Evolutionary conservation across 2,113 vertebrate species (phyloP), one percentile per base, ranked within the genome.

Genomic region (Tauraco erythrolophus): DNA sequence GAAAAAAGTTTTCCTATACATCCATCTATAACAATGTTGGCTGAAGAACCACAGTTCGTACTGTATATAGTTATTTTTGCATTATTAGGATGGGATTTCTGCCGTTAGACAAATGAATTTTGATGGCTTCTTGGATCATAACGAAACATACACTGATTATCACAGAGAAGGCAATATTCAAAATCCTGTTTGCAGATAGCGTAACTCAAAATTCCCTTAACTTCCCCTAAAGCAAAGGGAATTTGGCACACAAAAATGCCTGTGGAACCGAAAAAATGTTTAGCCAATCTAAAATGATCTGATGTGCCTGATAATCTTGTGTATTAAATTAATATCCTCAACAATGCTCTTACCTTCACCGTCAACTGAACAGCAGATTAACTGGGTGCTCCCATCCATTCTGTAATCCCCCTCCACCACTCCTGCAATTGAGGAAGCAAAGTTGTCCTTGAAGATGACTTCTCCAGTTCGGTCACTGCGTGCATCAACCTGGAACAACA

Each of bases 401-500:
- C 99, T 98, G 97, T 99, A 99, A 98, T 99, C 99, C 41, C 99
- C 99, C 80, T 99, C 99, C 56, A 99, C 98, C 89, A 99, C 98
- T 46, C 99, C 99, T 19, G 99, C 99, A 86, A 99, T 92, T 2
- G 99, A 99, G 16, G 99, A 99, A 62, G 99, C 98, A 94, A 99
- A 99, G 97, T 99, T 99, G 97, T 99, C 99, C 96, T 99, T 99
- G 97, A 99, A 99, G 97, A 99, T 99, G 70, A 99, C 99, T 88
- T 99, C 99, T 4, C 99, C 99, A 4, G 99, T 99, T 50, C 99
- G 99, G 94, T 99, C 99, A 76, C 99, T 99, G 39, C 99, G 99
- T 10, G 99, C 99, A 60, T 99, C 99, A 18, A 99, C 99, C 99
- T 99, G 95, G 39, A 98, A 62, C 7, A 77, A 65, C 28, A 78